Evolutionary conservation across 1,140 invertebrate species (phyloP).

Genomic region (Dinothrombium tinctorium): DNA sequence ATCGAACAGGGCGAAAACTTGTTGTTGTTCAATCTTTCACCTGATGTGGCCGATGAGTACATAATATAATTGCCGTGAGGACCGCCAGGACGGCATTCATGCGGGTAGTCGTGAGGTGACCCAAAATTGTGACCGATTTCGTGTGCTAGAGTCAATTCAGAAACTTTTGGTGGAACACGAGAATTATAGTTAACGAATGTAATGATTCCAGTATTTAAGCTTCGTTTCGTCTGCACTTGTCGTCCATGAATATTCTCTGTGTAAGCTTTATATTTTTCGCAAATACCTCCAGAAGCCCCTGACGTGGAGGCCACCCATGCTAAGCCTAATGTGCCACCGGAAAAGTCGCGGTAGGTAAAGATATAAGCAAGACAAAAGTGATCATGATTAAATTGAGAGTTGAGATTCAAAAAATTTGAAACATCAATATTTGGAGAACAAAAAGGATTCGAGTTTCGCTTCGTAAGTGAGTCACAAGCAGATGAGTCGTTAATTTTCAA

Average conservation of each 20-base stretch:
- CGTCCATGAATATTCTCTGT: slow-evolving; percentile 78
- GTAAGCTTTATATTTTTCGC: slow-evolving; percentile 91
- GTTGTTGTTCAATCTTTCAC: slow-evolving; percentile 77
- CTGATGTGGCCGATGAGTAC: slow-evolving; percentile 86
- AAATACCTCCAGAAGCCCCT: slow-evolving; percentile 90
- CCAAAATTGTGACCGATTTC: slow-evolving; percentile 99
- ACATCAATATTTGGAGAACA: slow-evolving; percentile 96
- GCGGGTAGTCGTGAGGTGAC: slow-evolving; percentile 88
- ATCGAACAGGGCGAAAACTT: slow-evolving; percentile 80
- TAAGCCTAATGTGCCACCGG: slow-evolving; percentile 77
- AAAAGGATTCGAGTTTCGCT: slow-evolving; percentile 59
- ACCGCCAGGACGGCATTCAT: slow-evolving; percentile 66
- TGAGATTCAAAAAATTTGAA: slow-evolving; percentile 92
- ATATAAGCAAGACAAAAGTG: slow-evolving; percentile 96
- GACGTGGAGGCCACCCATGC: slow-evolving; percentile 94
- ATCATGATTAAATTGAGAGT: slow-evolving; percentile 85
- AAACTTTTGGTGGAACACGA: slow-evolving; percentile 82
- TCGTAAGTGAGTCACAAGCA: slow-evolving; percentile 35
- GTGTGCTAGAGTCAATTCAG: slow-evolving; percentile 88
- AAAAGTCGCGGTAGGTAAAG: slow-evolving; percentile 91
- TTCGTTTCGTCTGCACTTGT: slow-evolving; percentile 75
- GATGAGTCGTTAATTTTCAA: slow-evolving; percentile 83
- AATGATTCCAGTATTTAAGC: slow-evolving; percentile 94
- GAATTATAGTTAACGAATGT: slow-evolving; percentile 98
- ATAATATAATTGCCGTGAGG: slow-evolving; percentile 57